phyloP scores from a whole-genome alignment of 2,888 invertebrate species.

The Ernsta delagoae region DNA sequence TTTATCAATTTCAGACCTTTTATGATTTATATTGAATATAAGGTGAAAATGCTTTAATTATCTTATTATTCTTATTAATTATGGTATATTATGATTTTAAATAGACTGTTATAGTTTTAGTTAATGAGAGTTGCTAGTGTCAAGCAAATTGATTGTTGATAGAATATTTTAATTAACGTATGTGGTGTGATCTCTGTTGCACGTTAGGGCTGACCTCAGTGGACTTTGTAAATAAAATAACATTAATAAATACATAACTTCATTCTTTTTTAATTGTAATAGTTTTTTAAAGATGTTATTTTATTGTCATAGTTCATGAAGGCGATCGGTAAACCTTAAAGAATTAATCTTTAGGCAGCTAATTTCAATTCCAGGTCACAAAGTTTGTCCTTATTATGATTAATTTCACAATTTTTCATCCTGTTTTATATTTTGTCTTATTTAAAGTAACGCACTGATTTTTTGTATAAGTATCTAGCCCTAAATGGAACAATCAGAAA shows the following conservation, averaged over 20 bases:
- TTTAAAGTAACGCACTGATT: conserved; percentile 75
- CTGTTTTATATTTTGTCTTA: conserved; percentile 64
- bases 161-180: conserved; percentile 36
- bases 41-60: conserved; percentile 85
- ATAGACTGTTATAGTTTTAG: conserved; percentile 85
- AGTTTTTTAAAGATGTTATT: conserved; percentile 15
- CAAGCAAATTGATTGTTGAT: conserved; percentile 52
- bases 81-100: conserved; percentile 83
- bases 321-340: conserved; percentile 1
- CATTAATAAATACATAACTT: background rate
- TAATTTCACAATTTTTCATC: conserved; percentile 61
- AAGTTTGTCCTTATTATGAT: conserved; percentile 53
- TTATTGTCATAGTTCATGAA: conserved; percentile 25
- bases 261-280: no score
- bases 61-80: conserved; percentile 79
- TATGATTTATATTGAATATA: conserved; percentile 82
- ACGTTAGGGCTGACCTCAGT: conserved; percentile 11
- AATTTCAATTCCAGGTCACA: conserved; percentile 58
- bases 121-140: conserved; percentile 69
- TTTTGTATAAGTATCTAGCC: conserved; percentile 64
- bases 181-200: conserved; percentile 36
- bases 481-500: conserved; percentile 66
- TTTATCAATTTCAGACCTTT: conserved; percentile 73
- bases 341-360: conserved; percentile 39
- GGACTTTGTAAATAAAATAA: conserved; percentile 23